Conservation (phyloP, 2,113 vertebrate genomes). For the Corythoichthys haematopterus region DNA sequence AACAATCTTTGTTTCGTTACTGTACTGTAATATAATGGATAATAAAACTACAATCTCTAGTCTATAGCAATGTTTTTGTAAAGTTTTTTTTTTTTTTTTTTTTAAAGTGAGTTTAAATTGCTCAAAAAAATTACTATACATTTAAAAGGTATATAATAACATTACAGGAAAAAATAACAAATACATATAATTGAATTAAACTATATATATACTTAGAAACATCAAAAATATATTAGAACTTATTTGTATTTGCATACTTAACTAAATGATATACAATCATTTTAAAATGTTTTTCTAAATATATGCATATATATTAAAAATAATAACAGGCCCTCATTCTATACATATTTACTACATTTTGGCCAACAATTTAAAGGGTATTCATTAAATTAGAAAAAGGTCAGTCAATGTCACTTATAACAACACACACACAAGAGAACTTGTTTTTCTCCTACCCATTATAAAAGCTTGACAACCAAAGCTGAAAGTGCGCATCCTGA, state of each 20-base stretch:
- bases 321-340: too few species aligned
- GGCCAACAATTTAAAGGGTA: neutral
- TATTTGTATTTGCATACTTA: neutral
- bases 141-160: too few species aligned
- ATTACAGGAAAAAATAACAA: too few species aligned
- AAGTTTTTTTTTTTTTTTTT: too few species aligned
- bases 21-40: too few species aligned
- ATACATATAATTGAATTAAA: neutral
- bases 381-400: neutral
- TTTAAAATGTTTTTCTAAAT: neutral
- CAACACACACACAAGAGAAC: neutral
- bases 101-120: too few species aligned
- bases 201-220: neutral
- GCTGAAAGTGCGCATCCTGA: neutral
- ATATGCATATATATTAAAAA: neutral
- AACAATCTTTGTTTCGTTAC: too few species aligned
- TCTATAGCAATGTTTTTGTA: too few species aligned
- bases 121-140: too few species aligned
- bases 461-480: constrained; percentile 1
- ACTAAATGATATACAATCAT: neutral
- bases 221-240: neutral
- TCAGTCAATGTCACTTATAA: neutral
- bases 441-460: neutral
- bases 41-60: too few species aligned
- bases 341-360: neutral